phyloP scores from a whole-genome alignment of 2,888 invertebrate genomes.

The Caenorhabditis angaria region DNA sequence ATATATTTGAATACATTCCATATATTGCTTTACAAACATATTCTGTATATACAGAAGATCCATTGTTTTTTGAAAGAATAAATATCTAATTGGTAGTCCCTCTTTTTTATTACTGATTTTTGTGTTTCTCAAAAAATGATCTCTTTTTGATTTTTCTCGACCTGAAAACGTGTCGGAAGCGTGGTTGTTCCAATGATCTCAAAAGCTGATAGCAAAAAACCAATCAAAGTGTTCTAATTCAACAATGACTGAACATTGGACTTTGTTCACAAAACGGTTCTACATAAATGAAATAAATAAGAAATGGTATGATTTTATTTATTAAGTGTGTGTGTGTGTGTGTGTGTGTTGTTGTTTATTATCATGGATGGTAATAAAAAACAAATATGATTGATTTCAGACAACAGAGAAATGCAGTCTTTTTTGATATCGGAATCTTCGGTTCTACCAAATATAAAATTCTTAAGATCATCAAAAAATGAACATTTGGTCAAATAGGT shows the following conservation, averaged over 20 bases:
- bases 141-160: not conserved
- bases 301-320: not conserved
- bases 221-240: not conserved
- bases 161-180: not conserved
- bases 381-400: no score
- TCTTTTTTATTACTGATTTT: no score
- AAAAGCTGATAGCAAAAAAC: not conserved
- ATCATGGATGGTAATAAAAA: no score
- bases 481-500: no score
- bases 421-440: no score
- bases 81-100: no score
- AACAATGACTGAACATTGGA: not conserved
- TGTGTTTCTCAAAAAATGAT: not conserved
- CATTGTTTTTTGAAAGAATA: no score
- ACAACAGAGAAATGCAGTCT: no score
- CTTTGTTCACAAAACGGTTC: conserved; percentile 4
- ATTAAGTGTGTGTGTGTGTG: no score
- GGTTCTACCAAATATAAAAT: no score
- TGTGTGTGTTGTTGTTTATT: no score
- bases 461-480: no score
- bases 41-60: not conserved
- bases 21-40: not conserved
- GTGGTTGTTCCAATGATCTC: not conserved
- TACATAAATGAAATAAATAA: not conserved
- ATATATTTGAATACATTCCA: not conserved